Percentiles rank a stretch among this genome's conserved stretches.
Evolutionary conservation across 2,888 invertebrate species (phyloP).

Genomic region (Plusia festucae): DNA sequence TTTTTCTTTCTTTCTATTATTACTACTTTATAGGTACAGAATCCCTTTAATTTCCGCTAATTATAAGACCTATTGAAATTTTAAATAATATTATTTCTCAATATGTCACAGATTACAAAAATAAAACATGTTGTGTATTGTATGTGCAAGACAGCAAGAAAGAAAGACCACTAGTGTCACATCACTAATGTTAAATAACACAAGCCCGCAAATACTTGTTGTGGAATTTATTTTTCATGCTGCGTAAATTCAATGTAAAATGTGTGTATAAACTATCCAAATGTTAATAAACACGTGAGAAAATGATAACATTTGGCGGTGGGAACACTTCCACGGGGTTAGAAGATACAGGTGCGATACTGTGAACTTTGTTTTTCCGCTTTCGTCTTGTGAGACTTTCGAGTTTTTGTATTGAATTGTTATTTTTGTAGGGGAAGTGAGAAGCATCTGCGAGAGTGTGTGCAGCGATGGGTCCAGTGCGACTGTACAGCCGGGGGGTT

Average conservation of each 20-base stretch:
- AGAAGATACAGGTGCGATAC: conserved; percentile 81
- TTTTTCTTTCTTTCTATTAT: no score
- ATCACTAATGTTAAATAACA: conserved; percentile 85
- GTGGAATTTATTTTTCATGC: conserved; percentile 71
- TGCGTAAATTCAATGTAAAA: conserved; percentile 72
- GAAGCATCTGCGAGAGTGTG: conserved; percentile 87
- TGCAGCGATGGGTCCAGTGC: conserved; percentile 88
- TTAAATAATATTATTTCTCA: neutral
- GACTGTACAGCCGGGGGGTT: conserved; percentile 81
- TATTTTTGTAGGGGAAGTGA: conserved; percentile 81
- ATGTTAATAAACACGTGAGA: conserved; percentile 78
- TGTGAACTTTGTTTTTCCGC: conserved; percentile 66
- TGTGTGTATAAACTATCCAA: conserved; percentile 77
- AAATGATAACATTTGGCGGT: conserved; percentile 87
- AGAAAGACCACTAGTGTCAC: no score
- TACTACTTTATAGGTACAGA: no score
- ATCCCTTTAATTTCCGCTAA: no score
- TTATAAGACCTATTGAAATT: no score
- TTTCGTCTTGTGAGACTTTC: conserved; percentile 62
- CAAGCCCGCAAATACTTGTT: conserved; percentile 73
- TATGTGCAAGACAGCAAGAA: conserved; percentile 17
- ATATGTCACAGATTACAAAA: conserved; percentile 20
- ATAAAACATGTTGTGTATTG: neutral
- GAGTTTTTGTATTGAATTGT: conserved; percentile 54
- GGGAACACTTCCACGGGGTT: conserved; percentile 79